These are phyloP conservation scores for Ganaspis sp. DNA, from an alignment of 1,140 invertebrate genomes.

Conservation along the genomic window DNA sequence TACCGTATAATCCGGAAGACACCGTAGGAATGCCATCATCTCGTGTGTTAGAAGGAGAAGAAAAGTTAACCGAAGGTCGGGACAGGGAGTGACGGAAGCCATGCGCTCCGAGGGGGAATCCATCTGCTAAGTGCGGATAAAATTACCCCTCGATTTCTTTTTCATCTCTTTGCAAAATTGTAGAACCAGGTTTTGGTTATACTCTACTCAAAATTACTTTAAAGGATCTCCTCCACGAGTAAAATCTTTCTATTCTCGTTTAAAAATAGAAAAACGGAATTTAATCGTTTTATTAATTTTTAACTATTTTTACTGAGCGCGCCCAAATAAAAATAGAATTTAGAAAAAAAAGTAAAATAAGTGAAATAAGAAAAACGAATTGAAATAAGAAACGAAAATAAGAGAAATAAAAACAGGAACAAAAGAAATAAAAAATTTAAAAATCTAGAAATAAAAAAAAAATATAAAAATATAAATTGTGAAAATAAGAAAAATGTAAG, in stretches of 20 bases:
- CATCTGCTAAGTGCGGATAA: constrained; percentile 68
- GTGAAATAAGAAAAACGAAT: too few relatives aligned
- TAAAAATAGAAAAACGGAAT: too few relatives aligned
- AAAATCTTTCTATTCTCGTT: neutral
- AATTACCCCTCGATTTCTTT: constrained; percentile 57
- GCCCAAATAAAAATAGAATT: too few relatives aligned
- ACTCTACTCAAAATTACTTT: constrained; percentile 57
- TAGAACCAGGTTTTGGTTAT: constrained; percentile 47
- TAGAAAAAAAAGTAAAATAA: too few relatives aligned
- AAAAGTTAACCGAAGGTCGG: constrained; percentile 1
- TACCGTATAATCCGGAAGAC: constrained; percentile 55
- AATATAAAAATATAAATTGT: too few relatives aligned
- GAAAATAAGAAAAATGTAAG: too few relatives aligned
- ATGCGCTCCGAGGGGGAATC: constrained; percentile 61
- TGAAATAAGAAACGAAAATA: too few relatives aligned
- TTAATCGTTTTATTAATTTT: too few relatives aligned
- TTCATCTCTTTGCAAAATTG: constrained; percentile 34
- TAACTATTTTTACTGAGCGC: too few relatives aligned
- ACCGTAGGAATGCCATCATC: constrained; percentile 52
- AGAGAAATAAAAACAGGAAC: too few relatives aligned
- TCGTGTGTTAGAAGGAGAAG: constrained; percentile 26
- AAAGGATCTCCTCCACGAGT: neutral
- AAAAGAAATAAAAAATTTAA: too few relatives aligned
- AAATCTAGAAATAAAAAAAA: too few relatives aligned
- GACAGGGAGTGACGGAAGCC: constrained; percentile 46